Evolutionary conservation across 2,113 vertebrate species (phyloP), one percentile per base, ranked within the genome.

Genomic region (Lagenorhynchus albirostris): DNA sequence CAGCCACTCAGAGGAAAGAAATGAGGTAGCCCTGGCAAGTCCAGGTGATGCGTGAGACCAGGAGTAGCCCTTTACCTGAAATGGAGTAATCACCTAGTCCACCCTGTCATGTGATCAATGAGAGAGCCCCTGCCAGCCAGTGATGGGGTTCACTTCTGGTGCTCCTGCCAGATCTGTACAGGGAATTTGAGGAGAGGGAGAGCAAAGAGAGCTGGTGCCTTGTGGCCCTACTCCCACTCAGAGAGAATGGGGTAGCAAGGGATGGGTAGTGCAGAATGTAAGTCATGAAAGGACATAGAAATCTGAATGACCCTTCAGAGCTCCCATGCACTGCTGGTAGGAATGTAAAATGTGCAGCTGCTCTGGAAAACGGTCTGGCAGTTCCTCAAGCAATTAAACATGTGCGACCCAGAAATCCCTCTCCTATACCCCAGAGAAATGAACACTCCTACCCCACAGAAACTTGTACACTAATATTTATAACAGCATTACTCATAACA

Each of bases 131-230:
- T 13, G 5, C 13, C 0, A 9, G 67, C 13, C 21, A 41, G 31
- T 0, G 0, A 3, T 6, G 3, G 10, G 1, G 17, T 4, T 20
- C 0, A 0, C n/a, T 26, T 6, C 8, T 5, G 8, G 41, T 0
- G 13, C 21, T 29, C 21, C 20, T 6, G 7, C 14, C 50, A 15
- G 20, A 8, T 73, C 23, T 62, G 14, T 1, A 2, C 1, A 7
- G 2, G 44, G 9, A 29, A 41, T 17, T 17, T 33, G 29, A 12
- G 36, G 50, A 55, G 31, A n/a, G 18, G 0, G 55, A 33, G 41
- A 8, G 18, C 3, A 7, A 17, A 26, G n/a, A 74, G 13, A 50
- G 58, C 7, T 1, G 5, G 31, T 5, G 25, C 12, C 1, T 11
- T 15, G n/a, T 25, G 82, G 36, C 15, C 47, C 12, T 26, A 11